Percentiles rank a stretch among this genome's conserved stretches.
Evolutionary conservation across 23 tunicate species (phyloP).

Genomic region (Halocynthia aurantium): DNA sequence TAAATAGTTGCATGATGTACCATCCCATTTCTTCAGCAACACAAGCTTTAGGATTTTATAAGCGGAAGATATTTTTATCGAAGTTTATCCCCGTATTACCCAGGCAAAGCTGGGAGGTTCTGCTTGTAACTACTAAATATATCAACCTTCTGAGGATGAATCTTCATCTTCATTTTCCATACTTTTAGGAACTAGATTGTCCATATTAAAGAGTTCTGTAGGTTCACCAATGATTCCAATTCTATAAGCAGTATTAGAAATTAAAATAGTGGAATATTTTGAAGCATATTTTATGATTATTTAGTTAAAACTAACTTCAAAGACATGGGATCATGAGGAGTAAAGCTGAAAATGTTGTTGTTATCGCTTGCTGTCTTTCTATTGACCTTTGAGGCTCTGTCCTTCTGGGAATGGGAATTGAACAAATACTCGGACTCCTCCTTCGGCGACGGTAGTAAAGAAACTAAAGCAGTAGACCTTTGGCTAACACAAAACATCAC

Average conservation of each 20-base stretch:
- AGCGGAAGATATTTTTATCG: neutral
- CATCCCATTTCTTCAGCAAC: neutral
- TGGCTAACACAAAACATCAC: slow-evolving; percentile 36
- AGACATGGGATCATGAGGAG: too few species aligned
- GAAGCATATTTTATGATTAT: neutral
- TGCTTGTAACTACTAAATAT: too few species aligned
- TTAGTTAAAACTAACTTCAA: too few species aligned
- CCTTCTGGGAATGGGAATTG: neutral
- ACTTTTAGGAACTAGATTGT: slow-evolving; percentile 50
- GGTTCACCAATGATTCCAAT: slow-evolving; percentile 87
- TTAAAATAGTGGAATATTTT: neutral
- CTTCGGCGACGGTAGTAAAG: slow-evolving; percentile 64
- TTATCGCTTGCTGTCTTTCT: too few species aligned
- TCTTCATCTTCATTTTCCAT: slow-evolving; percentile 75
- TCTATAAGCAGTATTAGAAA: neutral
- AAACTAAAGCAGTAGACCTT: slow-evolving; percentile 62
- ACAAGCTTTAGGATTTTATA: neutral
- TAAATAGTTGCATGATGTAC: too few species aligned
- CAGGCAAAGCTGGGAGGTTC: too few species aligned
- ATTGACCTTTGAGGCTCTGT: too few species aligned
- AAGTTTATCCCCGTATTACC: neutral
- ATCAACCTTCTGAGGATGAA: slow-evolving; percentile 5
- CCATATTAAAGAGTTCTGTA: slow-evolving; percentile 58
- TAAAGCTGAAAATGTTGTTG: neutral
- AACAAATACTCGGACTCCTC: slow-evolving; percentile 68